Evolutionary conservation across 2,888 invertebrate genomes (phyloP), one percentile per base, ranked within the genome.

Genomic region (Papilio protenor): DNA sequence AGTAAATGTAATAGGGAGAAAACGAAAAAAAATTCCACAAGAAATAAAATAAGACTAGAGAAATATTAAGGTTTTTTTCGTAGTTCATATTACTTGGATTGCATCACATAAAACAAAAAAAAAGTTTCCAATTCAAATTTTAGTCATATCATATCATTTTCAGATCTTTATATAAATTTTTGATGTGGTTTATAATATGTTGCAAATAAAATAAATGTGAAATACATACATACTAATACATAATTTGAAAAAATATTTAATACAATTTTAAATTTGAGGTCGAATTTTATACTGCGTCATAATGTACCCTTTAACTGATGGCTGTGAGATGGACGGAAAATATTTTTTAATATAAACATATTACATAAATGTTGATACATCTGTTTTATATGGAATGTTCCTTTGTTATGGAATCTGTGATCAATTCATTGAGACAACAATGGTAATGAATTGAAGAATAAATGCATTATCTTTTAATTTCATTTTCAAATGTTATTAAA

Each of bases 291-390:
- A 52, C 74, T 64, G 74, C 64, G 64, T 55, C 47, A 33, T 49
- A 21, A 66, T 55, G 55, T 72, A 72, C 55, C 23, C 23, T 70
- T 59, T 40, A 18, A 66, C 40, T 73, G 64, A 59, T 49, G 77
- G 73, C 21, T 74, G 18, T 61, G 70, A 66, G 69, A 57, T 47
- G 73, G 69, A 77, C 70, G 70, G 73, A 69, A 45, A 77, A 57
- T 40, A 77, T 77, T 72, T 23, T 27, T 40, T 76, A 21, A 33
- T 47, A 40, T 11, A 76, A 76, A 59, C 47, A 71, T 23, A 55
- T 69, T 8, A n/a, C 49, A 23, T 12, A 16, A 47, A 49, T 70
- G 18, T 40, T 66, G 33, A 40, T 27, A 27, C 40, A 40, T 61
- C 12, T 72, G n/a, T 40, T 72, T 55, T 33, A 18, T 52, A 18